phyloP scores from a whole-genome alignment of 64 coral and sea anemone genomes.

The Stichodactyla helianthus region DNA sequence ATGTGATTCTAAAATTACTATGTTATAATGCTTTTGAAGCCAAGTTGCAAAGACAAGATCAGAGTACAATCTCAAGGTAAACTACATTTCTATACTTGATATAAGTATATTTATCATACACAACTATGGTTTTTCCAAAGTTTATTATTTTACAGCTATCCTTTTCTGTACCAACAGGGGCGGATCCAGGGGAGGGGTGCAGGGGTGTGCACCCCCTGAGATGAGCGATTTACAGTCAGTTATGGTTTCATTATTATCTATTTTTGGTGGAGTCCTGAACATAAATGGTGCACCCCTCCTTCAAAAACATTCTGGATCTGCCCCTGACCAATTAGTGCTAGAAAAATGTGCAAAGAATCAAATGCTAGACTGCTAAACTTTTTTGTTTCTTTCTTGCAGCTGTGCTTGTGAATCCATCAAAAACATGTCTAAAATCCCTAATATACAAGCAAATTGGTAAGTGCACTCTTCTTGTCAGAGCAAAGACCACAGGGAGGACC shows the following conservation, averaged over 20 bases:
- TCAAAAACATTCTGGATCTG: too few relatives aligned
- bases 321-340: too few relatives aligned
- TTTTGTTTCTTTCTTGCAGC: neutral
- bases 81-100: neutral
- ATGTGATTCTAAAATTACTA: neutral
- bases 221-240: too few relatives aligned
- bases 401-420: neutral
- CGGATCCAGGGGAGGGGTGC: too few relatives aligned
- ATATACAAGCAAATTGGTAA: neutral
- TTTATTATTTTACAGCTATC: too few relatives aligned
- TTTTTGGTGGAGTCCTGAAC: too few relatives aligned
- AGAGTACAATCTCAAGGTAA: slow-evolving; percentile 63
- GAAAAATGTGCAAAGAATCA: too few relatives aligned
- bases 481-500: too few relatives aligned
- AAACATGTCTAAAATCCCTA: neutral
- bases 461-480: neutral
- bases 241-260: too few relatives aligned
- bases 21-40: neutral
- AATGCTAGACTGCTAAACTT: neutral
- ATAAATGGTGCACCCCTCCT: too few relatives aligned
- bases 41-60: slow-evolving; percentile 33
- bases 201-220: too few relatives aligned
- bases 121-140: neutral
- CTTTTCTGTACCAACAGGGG: too few relatives aligned
- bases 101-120: neutral